Conservation (phyloP, 2,888 invertebrate species). For the Orthosia gothica region DNA sequence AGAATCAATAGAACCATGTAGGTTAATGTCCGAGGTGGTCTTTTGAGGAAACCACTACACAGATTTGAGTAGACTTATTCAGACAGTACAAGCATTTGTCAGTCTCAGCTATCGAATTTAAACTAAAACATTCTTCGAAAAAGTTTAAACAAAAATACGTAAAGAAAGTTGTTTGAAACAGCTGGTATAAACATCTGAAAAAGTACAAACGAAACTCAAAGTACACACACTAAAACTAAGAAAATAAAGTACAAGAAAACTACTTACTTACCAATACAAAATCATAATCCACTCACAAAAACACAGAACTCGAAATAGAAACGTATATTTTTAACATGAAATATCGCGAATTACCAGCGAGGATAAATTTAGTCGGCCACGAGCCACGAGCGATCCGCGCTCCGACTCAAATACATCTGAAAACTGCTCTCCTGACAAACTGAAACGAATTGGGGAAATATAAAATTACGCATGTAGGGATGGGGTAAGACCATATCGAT, state of each 20-base stretch:
- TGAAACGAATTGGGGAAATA: conserved; percentile 83
- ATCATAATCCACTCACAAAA: conserved; percentile 82
- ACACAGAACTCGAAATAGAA: conserved; percentile 48
- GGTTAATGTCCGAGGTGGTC: not conserved
- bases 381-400: conserved; percentile 75
- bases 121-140: not conserved
- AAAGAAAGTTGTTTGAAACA: not conserved
- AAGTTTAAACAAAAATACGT: not conserved
- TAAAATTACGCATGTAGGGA: conserved; percentile 80
- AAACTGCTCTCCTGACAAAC: conserved; percentile 73
- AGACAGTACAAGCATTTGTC: not conserved
- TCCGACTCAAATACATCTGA: conserved; percentile 75
- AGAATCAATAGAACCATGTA: not conserved
- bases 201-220: not conserved
- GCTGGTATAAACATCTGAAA: not conserved
- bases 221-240: too few species aligned
- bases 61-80: not conserved
- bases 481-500: conserved; percentile 38
- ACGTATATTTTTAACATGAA: conserved; percentile 54
- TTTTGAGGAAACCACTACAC: not conserved
- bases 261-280: conserved; percentile 87
- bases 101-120: not conserved
- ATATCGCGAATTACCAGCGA: conserved; percentile 34
- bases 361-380: conserved; percentile 66
- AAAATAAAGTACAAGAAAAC: conserved; percentile 52